These are phyloP conservation scores for Otolemur garnettii DNA, from an alignment of 2,113 vertebrate species.

Conservation along the genomic window DNA sequence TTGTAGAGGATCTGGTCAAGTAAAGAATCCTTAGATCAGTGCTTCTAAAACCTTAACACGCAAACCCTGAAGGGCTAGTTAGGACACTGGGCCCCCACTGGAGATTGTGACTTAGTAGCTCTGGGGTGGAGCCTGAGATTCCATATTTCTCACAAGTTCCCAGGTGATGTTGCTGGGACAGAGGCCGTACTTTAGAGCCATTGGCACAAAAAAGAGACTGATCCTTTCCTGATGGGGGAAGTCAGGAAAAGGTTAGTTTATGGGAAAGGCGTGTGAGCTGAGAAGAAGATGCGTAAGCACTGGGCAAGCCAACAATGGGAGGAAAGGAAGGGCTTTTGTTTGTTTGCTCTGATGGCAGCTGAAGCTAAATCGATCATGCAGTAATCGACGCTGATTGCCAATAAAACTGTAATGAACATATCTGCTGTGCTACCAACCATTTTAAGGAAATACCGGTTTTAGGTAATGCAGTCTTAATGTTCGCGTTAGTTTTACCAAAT, in stretches of 20 bases:
- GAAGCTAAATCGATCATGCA: neutral
- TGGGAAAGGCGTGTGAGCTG: neutral
- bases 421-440: neutral
- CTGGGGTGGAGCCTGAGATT: neutral
- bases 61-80: neutral
- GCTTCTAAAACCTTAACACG: neutral
- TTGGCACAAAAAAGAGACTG: neutral
- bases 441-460: slow-evolving; percentile 28
- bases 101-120: neutral
- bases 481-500: neutral
- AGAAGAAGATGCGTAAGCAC: neutral
- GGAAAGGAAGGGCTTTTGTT: neutral
- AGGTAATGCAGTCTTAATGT: neutral
- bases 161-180: neutral
- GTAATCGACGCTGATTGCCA: neutral
- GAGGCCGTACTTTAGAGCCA: neutral
- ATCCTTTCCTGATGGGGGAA: neutral
- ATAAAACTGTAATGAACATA: neutral
- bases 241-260: neutral
- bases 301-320: neutral
- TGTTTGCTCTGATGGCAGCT: neutral
- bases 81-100: neutral
- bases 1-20: neutral
- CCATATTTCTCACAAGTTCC: neutral
- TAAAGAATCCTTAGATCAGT: neutral